Evolutionary conservation across 2,888 invertebrate genomes (phyloP), one percentile per base, ranked within the genome.

Genomic region (Apodemia mormo): DNA sequence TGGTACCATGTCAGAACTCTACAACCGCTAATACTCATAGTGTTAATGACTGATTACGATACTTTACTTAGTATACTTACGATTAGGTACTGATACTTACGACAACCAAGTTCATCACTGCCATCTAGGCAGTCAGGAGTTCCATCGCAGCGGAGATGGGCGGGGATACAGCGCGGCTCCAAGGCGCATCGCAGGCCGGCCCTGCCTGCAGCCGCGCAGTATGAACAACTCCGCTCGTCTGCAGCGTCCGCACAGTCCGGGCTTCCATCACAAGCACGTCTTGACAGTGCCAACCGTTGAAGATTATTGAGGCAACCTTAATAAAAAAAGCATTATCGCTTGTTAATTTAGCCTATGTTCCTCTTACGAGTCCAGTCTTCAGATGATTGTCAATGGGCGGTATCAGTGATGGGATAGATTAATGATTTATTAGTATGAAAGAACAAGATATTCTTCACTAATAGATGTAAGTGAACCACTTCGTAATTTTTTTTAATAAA

Each of bases 171-270:
- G 43, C 95, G 94, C 70, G 96, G 94, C 68, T 96, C 95, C 68
- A 96, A 94, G 0, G 97, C 97, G 81, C 98, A 98, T 78, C 97
- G 97, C 75, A 97, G 89, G 6, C 84, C 85, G 93, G 92, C 74
- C 8, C 75, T 74, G 61, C 95, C 95, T n/a, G 95, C 94, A 54
- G 94, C 93, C 1, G 95, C 94, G 83, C 98, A 98, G 82, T 97
- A 97, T 52, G 96, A 94, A 83, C 98, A 98, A 67, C 94, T 93
- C 71, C 95, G 95, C 87, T 98, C 98, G 86, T 98, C 98, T 0
- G 95, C 95, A 43, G 97, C 94, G 88, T 97, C 97, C 14, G 96
- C 95, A 85, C 98, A 98, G 86, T 98, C 98, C 14, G 97, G 95
- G 49, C 96, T 94, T 22, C 98, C 98, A 85, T 98, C 98, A 82